Evolutionary conservation across 2,113 vertebrate genomes (phyloP), one percentile per base, ranked within the genome.

Genomic region (Sebastes schlegelii): DNA sequence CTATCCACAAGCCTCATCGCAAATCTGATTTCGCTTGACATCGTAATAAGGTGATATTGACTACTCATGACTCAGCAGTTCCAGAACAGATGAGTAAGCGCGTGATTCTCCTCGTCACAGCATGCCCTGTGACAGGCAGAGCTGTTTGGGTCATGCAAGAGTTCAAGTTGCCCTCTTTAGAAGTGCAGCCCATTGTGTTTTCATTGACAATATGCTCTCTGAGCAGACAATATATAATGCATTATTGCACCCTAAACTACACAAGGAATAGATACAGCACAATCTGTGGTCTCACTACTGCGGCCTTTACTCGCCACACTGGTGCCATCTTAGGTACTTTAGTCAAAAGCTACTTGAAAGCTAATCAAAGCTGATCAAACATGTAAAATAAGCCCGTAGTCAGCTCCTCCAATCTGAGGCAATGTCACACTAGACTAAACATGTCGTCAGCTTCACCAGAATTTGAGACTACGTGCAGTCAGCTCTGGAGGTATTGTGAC

Each of bases 11-110:
- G 79, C 88, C 73, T 60, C 85, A 42, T 64, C 49, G 26, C 54
- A 5, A 83, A 82, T 77, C 80, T 40, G 85, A 91, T 73, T 85
- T 64, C 3, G 64, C 79, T 81, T 80, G 82, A 89, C 89, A 84
- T 88, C 82, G 76, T 86, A 89, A 89, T 81, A 86, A 88, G 89
- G 87, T 79, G 84, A 91, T 90, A 87, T 88, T 85, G 84, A 90
- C 80, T 58, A 83, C 75, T 73, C 62, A 52, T 84, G 92, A 92
- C 86, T 91, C 88, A 82, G 88, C 88, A 78, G 21, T 77, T 79
- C 72, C 62, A 43, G 69, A 73, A 80, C 65, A 85, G 83, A 90
- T 83, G 80, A 86, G 68, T 64, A 81, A 78, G 74, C 55, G 2
- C 1, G 51, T 17, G 8, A 11, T 64, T 26, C 65, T 55, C 48